Evolutionary conservation across 2,888 invertebrate species (phyloP).

Genomic region (Leptogaster cylindrica): DNA sequence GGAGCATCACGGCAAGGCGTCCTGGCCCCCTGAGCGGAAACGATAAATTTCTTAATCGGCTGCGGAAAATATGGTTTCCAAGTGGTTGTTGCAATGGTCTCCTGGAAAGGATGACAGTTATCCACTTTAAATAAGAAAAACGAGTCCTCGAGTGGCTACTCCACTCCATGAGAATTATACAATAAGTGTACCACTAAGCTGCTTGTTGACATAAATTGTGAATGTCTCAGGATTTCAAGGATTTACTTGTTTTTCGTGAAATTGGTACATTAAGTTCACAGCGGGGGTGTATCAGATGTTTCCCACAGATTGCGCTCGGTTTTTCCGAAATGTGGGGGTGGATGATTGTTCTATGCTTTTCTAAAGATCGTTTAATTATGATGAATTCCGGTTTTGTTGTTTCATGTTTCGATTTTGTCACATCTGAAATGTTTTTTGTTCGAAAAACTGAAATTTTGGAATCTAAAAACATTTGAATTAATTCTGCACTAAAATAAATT

Average conservation of each 20-base stretch:
- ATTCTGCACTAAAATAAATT: too few species aligned
- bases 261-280: too few species aligned
- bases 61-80: conserved; percentile 24
- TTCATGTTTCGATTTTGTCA: too few species aligned
- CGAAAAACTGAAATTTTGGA: too few species aligned
- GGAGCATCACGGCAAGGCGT: background rate
- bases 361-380: too few species aligned
- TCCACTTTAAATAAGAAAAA: conserved; percentile 38
- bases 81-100: conserved; percentile 22
- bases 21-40: conserved; percentile 12
- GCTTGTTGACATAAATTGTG: conserved; percentile 13
- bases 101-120: conserved; percentile 19
- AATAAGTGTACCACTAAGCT: conserved; percentile 13
- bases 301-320: too few species aligned
- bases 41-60: conserved; percentile 35
- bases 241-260: background rate
- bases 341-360: too few species aligned
- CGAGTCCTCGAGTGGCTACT: background rate
- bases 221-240: background rate
- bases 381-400: too few species aligned
- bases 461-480: too few species aligned
- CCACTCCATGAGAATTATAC: conserved; percentile 9
- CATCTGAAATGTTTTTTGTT: too few species aligned
- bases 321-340: too few species aligned
- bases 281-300: too few species aligned